Conservation (phyloP, 2,888 invertebrate species). For the Calephelis perditalis region DNA sequence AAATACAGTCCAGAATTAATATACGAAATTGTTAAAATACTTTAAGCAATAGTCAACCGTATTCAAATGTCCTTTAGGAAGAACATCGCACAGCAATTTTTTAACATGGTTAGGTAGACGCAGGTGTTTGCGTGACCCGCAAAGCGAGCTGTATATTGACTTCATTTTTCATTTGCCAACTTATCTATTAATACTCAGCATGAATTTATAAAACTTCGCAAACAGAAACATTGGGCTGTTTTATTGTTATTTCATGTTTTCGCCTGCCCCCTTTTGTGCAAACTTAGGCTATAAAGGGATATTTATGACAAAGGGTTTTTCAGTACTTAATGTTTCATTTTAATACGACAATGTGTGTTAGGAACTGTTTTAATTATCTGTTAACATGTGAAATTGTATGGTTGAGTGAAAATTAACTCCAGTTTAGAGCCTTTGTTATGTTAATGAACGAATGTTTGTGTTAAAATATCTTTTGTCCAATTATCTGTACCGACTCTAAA, state of each 20-base stretch:
- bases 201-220: conserved; percentile 27
- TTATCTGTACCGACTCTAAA: too few relatives aligned
- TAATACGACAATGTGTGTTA: conserved; percentile 7
- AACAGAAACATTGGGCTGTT: conserved; percentile 19
- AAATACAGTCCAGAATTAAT: conserved; percentile 11
- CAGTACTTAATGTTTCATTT: conserved; percentile 19
- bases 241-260: conserved; percentile 23
- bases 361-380: conserved; percentile 5
- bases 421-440: too few relatives aligned
- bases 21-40: conserved; percentile 5
- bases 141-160: conserved; percentile 32
- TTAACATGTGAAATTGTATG: conserved; percentile 4
- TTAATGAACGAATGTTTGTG: neutral
- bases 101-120: conserved; percentile 17
- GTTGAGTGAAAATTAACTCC: neutral
- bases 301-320: conserved; percentile 22
- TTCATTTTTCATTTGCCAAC: conserved; percentile 28
- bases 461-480: neutral
- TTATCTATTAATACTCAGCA: conserved; percentile 30
- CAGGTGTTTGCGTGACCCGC: conserved; percentile 30
- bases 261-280: conserved; percentile 18
- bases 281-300: conserved; percentile 15
- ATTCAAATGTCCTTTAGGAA: neutral
- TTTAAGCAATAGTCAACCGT: conserved; percentile 19
- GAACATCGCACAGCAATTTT: conserved; percentile 8